Percentiles rank a stretch among this genome's conserved stretches.
These are phyloP conservation scores for Formicarius rufipectus DNA, from an alignment of 2,113 vertebrate genomes.

Conservation along the genomic window DNA sequence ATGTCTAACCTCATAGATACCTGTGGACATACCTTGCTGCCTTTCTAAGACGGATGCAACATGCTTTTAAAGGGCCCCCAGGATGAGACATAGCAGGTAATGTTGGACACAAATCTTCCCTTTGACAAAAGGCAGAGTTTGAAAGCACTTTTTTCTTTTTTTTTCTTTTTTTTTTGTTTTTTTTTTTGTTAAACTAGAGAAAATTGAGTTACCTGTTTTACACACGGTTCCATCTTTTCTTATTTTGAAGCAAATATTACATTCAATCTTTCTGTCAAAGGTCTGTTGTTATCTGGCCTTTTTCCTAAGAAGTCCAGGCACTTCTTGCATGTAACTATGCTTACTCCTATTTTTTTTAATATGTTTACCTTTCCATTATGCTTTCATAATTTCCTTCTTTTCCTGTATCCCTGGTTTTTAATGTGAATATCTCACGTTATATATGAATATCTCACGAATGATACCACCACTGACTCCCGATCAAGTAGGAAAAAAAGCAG, in stretches of 20 bases:
- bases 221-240: background rate
- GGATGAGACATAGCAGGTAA: background rate
- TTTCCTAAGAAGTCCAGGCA: background rate
- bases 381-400: background rate
- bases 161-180: too few relatives aligned
- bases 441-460: background rate
- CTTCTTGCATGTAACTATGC: background rate
- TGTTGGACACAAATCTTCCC: background rate
- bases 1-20: background rate
- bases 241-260: background rate
- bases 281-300: background rate
- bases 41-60: background rate
- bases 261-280: background rate
- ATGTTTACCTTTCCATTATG: background rate
- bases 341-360: background rate
- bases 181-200: background rate
- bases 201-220: background rate
- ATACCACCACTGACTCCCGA: background rate
- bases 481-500: background rate
- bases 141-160: background rate
- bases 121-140: background rate
- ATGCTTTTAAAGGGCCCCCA: rapidly evolving
- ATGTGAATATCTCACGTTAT: rapidly evolving
- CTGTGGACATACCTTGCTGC: background rate
- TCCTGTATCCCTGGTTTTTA: background rate